Conservation (phyloP, 2,888 invertebrate species). For the Hydroisotoma schaefferi region DNA sequence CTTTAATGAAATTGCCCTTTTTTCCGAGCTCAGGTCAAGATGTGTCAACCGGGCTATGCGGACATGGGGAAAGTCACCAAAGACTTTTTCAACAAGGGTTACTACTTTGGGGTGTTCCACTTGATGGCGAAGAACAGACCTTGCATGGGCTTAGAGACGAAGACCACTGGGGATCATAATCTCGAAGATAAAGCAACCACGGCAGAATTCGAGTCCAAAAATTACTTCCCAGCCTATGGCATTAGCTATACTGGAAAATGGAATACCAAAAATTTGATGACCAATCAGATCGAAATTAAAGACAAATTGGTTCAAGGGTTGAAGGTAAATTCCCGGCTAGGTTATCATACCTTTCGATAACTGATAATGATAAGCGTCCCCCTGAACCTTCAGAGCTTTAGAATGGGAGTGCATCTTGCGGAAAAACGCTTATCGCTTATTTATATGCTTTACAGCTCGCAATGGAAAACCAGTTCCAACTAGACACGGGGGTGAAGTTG, state of each 20-base stretch:
- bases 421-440: neutral
- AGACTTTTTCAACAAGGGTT: slow-evolving; percentile 33
- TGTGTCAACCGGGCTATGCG: slow-evolving; percentile 16
- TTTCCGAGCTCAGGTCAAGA: too few relatives aligned
- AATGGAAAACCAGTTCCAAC: slow-evolving; percentile 12
- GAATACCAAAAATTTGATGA: slow-evolving; percentile 20
- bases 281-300: slow-evolving; percentile 9
- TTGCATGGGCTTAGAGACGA: slow-evolving; percentile 10
- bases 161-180: slow-evolving; percentile 15
- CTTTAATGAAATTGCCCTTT: too few relatives aligned
- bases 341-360: neutral
- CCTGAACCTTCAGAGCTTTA: neutral
- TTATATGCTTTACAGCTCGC: slow-evolving; percentile 3
- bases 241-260: slow-evolving; percentile 14
- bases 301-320: slow-evolving; percentile 15
- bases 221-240: slow-evolving; percentile 16
- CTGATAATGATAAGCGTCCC: neutral
- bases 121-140: slow-evolving; percentile 16
- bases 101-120: slow-evolving; percentile 18
- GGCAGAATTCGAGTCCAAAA: slow-evolving; percentile 20
- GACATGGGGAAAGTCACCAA: slow-evolving; percentile 29
- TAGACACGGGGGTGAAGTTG: slow-evolving; percentile 9
- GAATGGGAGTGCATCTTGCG: neutral
- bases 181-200: slow-evolving; percentile 20
- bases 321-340: slow-evolving; percentile 6